Evolutionary conservation across 2,797 vertebrate genomes (phyloP).

Genomic region (Coracias cyanogaster): DNA sequence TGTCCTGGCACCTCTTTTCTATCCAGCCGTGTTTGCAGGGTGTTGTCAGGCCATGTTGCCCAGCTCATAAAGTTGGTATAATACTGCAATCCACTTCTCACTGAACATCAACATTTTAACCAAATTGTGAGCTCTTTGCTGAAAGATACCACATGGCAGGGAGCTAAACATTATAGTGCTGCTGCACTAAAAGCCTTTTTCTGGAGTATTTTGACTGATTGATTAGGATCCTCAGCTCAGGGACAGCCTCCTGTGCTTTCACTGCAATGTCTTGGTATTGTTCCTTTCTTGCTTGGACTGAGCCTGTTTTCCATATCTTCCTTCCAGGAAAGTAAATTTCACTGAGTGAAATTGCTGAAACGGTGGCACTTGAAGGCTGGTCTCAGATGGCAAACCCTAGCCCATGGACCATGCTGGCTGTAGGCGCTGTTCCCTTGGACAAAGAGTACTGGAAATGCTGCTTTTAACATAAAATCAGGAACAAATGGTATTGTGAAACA

Average conservation of each 20-base stretch:
- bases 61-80: neutral
- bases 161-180: neutral
- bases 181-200: neutral
- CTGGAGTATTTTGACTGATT: neutral
- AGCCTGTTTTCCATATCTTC: neutral
- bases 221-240: neutral
- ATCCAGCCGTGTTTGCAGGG: neutral
- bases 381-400: neutral
- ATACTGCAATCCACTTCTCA: neutral
- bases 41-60: neutral
- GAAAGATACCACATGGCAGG: neutral
- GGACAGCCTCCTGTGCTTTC: neutral
- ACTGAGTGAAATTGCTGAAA: neutral
- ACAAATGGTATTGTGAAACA: conserved; percentile 31
- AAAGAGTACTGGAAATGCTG: neutral
- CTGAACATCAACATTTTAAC: neutral
- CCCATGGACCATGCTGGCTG: neutral
- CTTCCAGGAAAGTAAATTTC: neutral
- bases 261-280: neutral
- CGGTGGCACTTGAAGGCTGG: rapidly evolving
- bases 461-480: conserved; percentile 21
- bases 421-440: neutral
- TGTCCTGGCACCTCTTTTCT: neutral
- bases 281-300: neutral
- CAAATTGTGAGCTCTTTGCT: neutral